A percentile compares a stretch with the other conserved stretches of the same genome.
These are phyloP conservation scores for Tromatobia lineatoria DNA, from an alignment of 2,888 invertebrate species.

Conservation along the genomic window DNA sequence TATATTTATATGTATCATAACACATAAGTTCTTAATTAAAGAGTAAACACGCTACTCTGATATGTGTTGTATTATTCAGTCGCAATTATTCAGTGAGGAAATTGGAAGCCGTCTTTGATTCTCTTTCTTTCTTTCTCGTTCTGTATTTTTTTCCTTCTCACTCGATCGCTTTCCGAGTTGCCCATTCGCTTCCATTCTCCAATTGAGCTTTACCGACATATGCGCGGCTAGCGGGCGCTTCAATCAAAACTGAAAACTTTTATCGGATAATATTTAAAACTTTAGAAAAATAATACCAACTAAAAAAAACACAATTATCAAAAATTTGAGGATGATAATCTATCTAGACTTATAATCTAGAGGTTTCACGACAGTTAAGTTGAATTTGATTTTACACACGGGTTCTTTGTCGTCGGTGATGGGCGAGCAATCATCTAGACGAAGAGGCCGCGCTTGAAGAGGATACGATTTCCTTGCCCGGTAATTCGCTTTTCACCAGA, in stretches of 20 bases:
- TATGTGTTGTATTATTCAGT: slow-evolving; percentile 82
- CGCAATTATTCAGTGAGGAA: slow-evolving; percentile 74
- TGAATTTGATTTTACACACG: slow-evolving; percentile 60
- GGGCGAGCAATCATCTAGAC: slow-evolving; percentile 73
- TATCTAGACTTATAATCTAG: slow-evolving; percentile 49
- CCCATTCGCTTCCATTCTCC: slow-evolving; percentile 9
- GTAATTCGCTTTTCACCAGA: slow-evolving; percentile 94
- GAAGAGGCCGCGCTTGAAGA: slow-evolving; percentile 81
- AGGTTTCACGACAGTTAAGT: slow-evolving; percentile 60
- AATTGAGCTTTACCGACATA: slow-evolving; percentile 24
- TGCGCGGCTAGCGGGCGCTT: not conserved
- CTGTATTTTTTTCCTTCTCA: not conserved
- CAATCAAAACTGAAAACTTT: not conserved
- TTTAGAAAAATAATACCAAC: slow-evolving; percentile 9
- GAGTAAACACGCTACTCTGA: slow-evolving; percentile 77
- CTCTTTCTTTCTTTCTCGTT: slow-evolving; percentile 14
- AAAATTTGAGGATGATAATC: slow-evolving; percentile 28
- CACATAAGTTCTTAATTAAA: slow-evolving; percentile 58
- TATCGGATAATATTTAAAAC: slow-evolving; percentile 9
- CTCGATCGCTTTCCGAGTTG: not conserved
- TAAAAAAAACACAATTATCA: not conserved
- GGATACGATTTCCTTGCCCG: slow-evolving; percentile 82
- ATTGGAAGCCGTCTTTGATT: slow-evolving; percentile 72
- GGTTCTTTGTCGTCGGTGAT: slow-evolving; percentile 12
- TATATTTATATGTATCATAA: slow-evolving; percentile 32